phyloP scores from a whole-genome alignment of 2,797 vertebrate genomes.

The Mormyrus hasselquistii region DNA sequence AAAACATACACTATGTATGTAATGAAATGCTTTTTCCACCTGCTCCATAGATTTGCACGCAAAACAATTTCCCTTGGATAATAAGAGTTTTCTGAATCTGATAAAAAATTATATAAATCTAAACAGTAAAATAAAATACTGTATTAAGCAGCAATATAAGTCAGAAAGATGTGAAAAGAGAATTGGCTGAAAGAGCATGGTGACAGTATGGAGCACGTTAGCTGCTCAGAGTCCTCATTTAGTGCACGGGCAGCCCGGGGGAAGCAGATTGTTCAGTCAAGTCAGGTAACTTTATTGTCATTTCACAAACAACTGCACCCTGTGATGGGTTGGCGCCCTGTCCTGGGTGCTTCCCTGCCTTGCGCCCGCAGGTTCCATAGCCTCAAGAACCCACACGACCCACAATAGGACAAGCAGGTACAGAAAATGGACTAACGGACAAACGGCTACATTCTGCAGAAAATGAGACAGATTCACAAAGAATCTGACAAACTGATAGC shows the following conservation, averaged over 20 bases:
- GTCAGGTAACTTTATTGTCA: not conserved
- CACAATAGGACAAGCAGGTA: not conserved
- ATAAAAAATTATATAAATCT: not conserved
- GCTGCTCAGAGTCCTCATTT: not conserved
- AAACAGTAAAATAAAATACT: not conserved
- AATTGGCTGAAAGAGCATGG: not conserved
- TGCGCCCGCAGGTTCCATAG: not conserved
- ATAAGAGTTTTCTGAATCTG: not conserved
- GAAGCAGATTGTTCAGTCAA: not conserved
- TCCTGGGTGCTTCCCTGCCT: not conserved
- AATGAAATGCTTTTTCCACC: not conserved
- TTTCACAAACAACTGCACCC: not conserved
- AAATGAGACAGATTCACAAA: not conserved
- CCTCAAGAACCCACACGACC: not conserved
- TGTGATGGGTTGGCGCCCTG: not conserved
- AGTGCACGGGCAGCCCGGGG: not conserved
- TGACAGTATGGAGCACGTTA: not conserved
- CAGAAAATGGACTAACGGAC: not conserved
- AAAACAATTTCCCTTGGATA: not conserved
- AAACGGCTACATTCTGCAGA: not conserved
- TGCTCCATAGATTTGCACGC: not conserved
- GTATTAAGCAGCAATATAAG: not conserved
- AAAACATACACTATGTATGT: not conserved
- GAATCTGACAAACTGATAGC: not conserved
- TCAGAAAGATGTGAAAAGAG: not conserved